These are phyloP conservation scores for Pollicipes pollicipes DNA, from an alignment of 1,140 invertebrate genomes.

Conservation along the genomic window DNA sequence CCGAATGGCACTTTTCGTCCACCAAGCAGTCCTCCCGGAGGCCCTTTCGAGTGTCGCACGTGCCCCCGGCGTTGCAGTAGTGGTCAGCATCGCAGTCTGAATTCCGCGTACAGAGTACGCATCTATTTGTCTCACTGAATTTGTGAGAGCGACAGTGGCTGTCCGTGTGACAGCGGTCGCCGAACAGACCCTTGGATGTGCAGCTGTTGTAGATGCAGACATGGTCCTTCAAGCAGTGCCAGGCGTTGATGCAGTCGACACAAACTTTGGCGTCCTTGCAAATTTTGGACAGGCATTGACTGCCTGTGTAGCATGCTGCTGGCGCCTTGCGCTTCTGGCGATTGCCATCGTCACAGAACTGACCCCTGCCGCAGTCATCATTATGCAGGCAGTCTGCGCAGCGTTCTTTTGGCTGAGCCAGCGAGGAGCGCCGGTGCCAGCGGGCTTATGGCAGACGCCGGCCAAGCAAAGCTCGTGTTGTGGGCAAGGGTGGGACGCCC, in stretches of 20 bases:
- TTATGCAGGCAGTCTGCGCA: neutral
- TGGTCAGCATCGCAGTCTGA: neutral
- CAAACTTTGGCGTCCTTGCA: neutral
- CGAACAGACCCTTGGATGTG: neutral
- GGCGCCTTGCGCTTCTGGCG: neutral
- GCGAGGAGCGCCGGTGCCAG: too few relatives aligned
- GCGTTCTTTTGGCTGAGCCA: neutral
- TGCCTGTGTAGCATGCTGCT: neutral
- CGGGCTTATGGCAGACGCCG: neutral
- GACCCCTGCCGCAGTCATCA: neutral
- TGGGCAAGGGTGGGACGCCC: neutral
- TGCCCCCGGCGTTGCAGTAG: neutral
- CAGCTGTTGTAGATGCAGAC: neutral
- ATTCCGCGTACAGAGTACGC: neutral
- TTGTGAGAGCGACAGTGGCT: neutral
- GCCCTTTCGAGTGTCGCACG: neutral
- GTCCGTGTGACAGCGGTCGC: neutral
- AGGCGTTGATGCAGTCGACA: neutral
- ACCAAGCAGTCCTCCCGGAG: neutral
- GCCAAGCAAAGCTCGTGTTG: neutral
- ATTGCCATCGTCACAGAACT: neutral
- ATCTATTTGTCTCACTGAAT: neutral
- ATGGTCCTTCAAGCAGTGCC: neutral
- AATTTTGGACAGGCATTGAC: neutral
- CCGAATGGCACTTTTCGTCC: neutral